phyloP scores from a whole-genome alignment of 2,113 vertebrate species.

The Equus przewalskii region DNA sequence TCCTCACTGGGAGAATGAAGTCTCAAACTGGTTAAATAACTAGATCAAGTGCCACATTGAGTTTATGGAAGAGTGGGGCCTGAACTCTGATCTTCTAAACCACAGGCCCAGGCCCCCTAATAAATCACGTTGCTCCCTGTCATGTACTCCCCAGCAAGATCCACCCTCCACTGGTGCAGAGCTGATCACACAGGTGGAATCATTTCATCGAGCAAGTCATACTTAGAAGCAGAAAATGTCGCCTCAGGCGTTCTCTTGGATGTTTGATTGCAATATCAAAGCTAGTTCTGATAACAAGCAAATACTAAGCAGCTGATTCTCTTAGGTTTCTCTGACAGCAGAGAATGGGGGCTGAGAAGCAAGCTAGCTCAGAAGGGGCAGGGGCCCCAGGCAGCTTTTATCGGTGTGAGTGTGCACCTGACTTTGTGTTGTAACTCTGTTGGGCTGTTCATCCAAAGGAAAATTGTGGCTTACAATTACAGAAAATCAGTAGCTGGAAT shows the following conservation, averaged over 20 bases:
- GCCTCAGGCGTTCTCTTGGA: conserved; percentile 56
- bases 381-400: neutral
- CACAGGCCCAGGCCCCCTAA: neutral
- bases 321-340: conserved; percentile 37
- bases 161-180: neutral
- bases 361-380: neutral
- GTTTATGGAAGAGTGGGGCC: neutral
- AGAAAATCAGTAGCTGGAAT: conserved; percentile 72
- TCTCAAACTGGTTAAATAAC: neutral
- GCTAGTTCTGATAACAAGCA: conserved; percentile 54
- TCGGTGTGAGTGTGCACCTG: neutral
- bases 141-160: neutral
- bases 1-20: neutral
- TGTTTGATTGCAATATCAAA: conserved; percentile 73
- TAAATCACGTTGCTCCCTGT: neutral
- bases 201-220: neutral
- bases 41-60: neutral
- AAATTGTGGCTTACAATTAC: conserved; percentile 33
- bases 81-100: conserved; percentile 51
- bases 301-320: neutral
- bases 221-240: conserved; percentile 62
- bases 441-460: conserved; percentile 31
- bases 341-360: neutral
- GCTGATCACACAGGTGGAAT: neutral
- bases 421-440: neutral